These are phyloP conservation scores for Leucophenga montana DNA, from an alignment of 2,888 invertebrate species.

Conservation along the genomic window DNA sequence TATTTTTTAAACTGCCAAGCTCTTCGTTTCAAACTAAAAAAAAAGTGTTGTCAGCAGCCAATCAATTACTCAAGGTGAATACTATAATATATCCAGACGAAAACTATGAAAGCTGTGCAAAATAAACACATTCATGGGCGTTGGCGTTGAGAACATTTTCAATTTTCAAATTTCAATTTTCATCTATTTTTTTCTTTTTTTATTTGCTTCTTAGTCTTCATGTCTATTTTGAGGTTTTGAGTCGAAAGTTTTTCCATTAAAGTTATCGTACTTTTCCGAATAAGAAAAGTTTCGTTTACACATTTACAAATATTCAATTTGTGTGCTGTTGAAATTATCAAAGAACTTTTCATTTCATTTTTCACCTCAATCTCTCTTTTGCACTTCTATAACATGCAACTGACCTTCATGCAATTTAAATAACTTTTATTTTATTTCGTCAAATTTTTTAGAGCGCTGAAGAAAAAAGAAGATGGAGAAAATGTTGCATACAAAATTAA, in stretches of 20 bases:
- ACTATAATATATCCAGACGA: too few relatives aligned
- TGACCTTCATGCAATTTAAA: slow-evolving; percentile 56
- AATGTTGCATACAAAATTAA: slow-evolving; percentile 42
- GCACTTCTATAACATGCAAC: slow-evolving; percentile 13
- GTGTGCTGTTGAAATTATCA: slow-evolving; percentile 57
- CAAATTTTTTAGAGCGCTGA: slow-evolving; percentile 20
- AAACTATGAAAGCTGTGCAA: background rate
- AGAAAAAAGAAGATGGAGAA: slow-evolving; percentile 28
- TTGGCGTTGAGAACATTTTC: background rate
- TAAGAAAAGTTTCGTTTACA: slow-evolving; percentile 56
- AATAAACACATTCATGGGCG: background rate
- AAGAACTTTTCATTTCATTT: slow-evolving; percentile 43
- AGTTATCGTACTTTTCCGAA: slow-evolving; percentile 62
- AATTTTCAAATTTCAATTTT: slow-evolving; percentile 13
- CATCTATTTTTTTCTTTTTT: background rate
- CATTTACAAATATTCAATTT: slow-evolving; percentile 62
- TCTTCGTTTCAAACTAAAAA: too few relatives aligned
- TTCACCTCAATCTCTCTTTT: background rate
- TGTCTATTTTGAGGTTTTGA: slow-evolving; percentile 56
- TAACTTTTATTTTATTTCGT: slow-evolving; percentile 15
- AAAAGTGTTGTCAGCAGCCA: too few relatives aligned
- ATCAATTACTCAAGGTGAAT: slow-evolving; percentile 1
- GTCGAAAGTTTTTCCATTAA: slow-evolving; percentile 66
- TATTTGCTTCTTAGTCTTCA: background rate
- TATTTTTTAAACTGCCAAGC: too few relatives aligned